These are phyloP conservation scores for Actenoides lindsayi DNA, from an alignment of 2,113 vertebrate species.

Conservation along the genomic window DNA sequence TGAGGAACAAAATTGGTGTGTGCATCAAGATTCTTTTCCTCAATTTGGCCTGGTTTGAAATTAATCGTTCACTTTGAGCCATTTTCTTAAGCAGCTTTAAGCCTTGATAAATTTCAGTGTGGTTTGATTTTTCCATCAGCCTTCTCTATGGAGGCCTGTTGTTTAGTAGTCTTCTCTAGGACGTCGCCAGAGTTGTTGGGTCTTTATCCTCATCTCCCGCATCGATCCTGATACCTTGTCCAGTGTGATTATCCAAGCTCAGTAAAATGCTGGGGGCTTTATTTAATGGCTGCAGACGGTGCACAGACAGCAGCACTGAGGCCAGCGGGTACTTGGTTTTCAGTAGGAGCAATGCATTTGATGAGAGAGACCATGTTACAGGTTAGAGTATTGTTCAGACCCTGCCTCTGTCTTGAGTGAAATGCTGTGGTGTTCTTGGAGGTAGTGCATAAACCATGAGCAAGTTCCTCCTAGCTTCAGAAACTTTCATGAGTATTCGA, in stretches of 20 bases:
- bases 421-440: background rate
- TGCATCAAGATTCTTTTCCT: conserved; percentile 61
- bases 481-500: background rate
- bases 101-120: conserved; percentile 20
- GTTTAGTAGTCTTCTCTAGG: background rate
- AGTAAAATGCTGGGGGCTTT: background rate
- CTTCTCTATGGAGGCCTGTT: background rate
- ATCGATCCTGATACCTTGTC: background rate
- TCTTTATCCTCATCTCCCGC: background rate
- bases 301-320: background rate
- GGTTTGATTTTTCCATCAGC: conserved; percentile 12
- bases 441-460: background rate
- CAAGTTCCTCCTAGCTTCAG: background rate
- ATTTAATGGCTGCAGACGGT: background rate
- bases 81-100: conserved; percentile 47
- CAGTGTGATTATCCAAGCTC: background rate
- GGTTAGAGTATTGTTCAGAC: background rate
- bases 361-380: background rate
- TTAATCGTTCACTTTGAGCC: conserved; percentile 19
- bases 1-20: conserved; percentile 60
- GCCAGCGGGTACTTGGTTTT: background rate
- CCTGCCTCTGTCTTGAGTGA: background rate
- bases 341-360: background rate
- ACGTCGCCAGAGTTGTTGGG: background rate
- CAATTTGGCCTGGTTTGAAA: conserved; percentile 64